Evolutionary conservation across 2,888 invertebrate genomes (phyloP), one percentile per base, ranked within the genome.

Genomic region (Noctua pronuba): DNA sequence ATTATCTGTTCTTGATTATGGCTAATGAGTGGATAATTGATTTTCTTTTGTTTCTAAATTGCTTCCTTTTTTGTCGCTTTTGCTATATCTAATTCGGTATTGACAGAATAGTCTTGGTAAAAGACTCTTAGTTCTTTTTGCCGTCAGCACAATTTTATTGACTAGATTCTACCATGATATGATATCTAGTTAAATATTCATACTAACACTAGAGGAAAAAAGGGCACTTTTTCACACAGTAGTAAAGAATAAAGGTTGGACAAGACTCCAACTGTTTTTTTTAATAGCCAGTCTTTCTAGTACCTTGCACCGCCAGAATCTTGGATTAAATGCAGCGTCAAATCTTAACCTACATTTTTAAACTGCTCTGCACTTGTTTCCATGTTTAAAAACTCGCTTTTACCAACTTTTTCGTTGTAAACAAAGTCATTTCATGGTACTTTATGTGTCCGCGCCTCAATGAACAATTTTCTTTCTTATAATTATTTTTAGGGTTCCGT

Each of bases 371-470:
- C 18, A 80, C 71, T 73, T 52, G 13, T 16, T 75, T 69, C 2
- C 16, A 35, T 13, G n/a, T 70, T 31, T 35, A 73, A 77, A 80
- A 86, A 77, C 77, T 75, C 38, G 75, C 41, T 77, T 77, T 75
- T 73, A 44, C 4, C 31, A n/a, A 71, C 44, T 55, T 85, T 84
- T 85, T 77, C 31, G 31, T 38, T 11, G 35, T 64, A 41, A 79
- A 72, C 65, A 67, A 70, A 49, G 83, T 77, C 21, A 83, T 85
- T 85, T 86, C 80, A 86, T 55, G 84, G 66, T 55, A 55, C 24
- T 80, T 77, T 75, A 75, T 52, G 69, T 24, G 64, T 13, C 18
- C 44, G 46, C 66, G 58, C 35, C 21, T 76, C 77, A 74, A 68
- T 72, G 80, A 77, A 71, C 77, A 85, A 75, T 75, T 75, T 80